Evolutionary conservation across 2,888 invertebrate species (phyloP), one percentile per base, ranked within the genome.

Genomic region (Drosophila emarginata): DNA sequence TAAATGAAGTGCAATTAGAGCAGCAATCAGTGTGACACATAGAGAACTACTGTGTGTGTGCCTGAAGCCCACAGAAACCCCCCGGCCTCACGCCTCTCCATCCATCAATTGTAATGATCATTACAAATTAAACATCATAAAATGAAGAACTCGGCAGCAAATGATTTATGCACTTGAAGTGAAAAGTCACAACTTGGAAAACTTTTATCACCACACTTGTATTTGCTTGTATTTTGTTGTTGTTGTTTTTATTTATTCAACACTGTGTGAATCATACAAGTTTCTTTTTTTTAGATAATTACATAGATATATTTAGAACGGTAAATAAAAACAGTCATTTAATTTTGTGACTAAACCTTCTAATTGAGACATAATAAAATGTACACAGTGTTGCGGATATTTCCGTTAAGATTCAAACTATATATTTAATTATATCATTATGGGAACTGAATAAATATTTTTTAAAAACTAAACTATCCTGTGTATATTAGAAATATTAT

Each of bases 1-100:
- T 87, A 45, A 45, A 45, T 45, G 18, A 45, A 79, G 65, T 79
- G 81, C 88, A 87, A 81, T 87, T 87, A 87, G 88, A 45, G 69
- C 61, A 70, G 68, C 69, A 79, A 86, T 45, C 74, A 77, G 78
- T 72, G 78, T 77, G 80, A 75, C 76, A 80, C 67, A 66, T 72
- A 74, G 67, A 21, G 18, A 80, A 87, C 87, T 87, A 89, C 85
- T 73, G 88, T 83, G 75, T 72, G 73, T 53, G 12, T 21, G 21
- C 32, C 9, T 5, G 26, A 6, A 26, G 26, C 32, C 32, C n/a
- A n/a, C n/a, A n/a, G n/a, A n/a, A 32, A 7, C 4, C 32, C 32
- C 11, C 11, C 32, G 5, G 11, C 21, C 18, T 4, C 37, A 37
- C 45, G 2, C 45, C 45, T 18, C 45, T 14, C 1, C 4, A 32